Base-by-base conservation (phyloP, 2,797 vertebrate genomes). In the Hapalemur alaotrensis region DNA sequence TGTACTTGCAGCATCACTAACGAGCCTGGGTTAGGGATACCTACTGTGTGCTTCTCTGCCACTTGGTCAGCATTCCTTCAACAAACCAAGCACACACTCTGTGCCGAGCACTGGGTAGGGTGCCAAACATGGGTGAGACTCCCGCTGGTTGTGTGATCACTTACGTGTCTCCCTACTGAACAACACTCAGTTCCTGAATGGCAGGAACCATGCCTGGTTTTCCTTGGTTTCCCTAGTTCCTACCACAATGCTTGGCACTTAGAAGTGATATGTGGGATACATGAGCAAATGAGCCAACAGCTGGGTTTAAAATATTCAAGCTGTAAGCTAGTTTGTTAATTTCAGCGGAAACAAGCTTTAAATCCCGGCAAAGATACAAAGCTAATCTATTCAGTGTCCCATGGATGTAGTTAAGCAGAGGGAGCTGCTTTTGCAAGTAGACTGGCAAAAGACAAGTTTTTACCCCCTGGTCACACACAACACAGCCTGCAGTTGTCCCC, bases 351-450 rank as follows among this genome's bases (percentile, higher is more conserved):
- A 18, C 11, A 17, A 84, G 22, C 5, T 72, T 90, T 57, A 35
- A 72, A 89, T 35, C 15, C 43, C 25, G 63, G 43, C 83, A 72
- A 90, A 80, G 25, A 23, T 18, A 79, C 11, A 35, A 32, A 61
- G 28, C 82, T 79, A 94, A 70, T 83, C 12, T 76, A n/a, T 48
- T 85, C 63, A n/a, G 15, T 93, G 81, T 94, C 54, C 92, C n/a
- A 59, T 81, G 41, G 59, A 76, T 73, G 32, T 65, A 76, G 63
- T n/a, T 67, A 46, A 94, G 41, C 69, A 93, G 43, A 61, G 35
- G 61, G 88, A 81, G 73, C 10, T 69, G 4, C 7, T 89, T 94
- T 38, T 46, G 63, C 61, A 90, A 80, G 59, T 61, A 52, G 4
- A 52, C 10, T 7, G 13, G 17, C 25, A 50, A 41, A 63, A 84